Evolutionary conservation across 2,888 invertebrate species (phyloP).

Genomic region (Rhimphoctona megacephalus): DNA sequence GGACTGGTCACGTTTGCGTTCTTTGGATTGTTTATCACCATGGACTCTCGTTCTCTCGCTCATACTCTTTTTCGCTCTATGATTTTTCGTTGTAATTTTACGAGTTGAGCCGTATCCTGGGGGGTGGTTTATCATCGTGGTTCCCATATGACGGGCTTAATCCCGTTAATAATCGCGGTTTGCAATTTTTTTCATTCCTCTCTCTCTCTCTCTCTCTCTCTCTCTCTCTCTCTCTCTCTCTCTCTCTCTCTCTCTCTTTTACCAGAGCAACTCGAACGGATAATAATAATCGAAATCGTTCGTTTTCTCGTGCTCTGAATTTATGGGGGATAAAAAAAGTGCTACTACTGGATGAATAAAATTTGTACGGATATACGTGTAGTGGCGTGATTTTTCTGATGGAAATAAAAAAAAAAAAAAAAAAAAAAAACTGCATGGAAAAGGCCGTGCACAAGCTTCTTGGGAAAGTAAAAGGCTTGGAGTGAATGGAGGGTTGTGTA

Average conservation of each 20-base stretch:
- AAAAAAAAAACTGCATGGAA: slow-evolving; percentile 51
- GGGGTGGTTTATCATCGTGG: slow-evolving; percentile 63
- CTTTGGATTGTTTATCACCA: slow-evolving; percentile 68
- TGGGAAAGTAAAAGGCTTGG: slow-evolving; percentile 65
- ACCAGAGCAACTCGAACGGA: background rate
- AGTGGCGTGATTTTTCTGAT: background rate
- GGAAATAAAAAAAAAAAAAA: slow-evolving; percentile 11
- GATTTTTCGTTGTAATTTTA: slow-evolving; percentile 68
- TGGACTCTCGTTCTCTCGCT: slow-evolving; percentile 23
- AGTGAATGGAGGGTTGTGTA: slow-evolving; percentile 51
- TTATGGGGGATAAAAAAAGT: background rate
- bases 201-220: background rate
- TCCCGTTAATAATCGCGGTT: slow-evolving; percentile 66
- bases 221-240: no score
- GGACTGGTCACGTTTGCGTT: slow-evolving; percentile 70
- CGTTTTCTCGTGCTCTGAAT: slow-evolving; percentile 40
- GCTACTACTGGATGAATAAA: slow-evolving; percentile 55
- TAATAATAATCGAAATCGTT: slow-evolving; percentile 45
- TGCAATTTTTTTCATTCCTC: slow-evolving; percentile 40
- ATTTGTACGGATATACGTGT: slow-evolving; percentile 32
- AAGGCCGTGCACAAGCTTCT: slow-evolving; percentile 60
- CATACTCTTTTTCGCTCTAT: slow-evolving; percentile 48
- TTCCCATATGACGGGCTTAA: slow-evolving; percentile 62
- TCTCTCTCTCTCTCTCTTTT: background rate
- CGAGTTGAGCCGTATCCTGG: slow-evolving; percentile 56